phyloP scores from a whole-genome alignment of 1,140 invertebrate genomes.

The Cheumatopsyche charites region DNA sequence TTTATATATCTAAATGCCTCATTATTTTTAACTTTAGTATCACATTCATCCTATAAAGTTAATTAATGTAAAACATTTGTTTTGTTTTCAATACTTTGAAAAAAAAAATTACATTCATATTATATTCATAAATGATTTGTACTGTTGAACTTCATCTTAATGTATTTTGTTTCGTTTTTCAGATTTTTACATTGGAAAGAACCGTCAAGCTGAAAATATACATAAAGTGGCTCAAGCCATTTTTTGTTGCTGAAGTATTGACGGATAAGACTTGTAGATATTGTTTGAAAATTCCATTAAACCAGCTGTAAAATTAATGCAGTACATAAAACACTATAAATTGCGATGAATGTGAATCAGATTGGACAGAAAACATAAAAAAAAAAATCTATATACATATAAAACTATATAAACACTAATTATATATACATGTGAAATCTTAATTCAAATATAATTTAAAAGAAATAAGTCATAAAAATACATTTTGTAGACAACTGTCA shows the following conservation, averaged over 20 bases:
- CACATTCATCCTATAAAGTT: no score
- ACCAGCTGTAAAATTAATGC: conserved; percentile 34
- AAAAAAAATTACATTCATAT: no score
- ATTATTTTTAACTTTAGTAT: no score
- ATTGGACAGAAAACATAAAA: conserved; percentile 35
- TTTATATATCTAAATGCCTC: no score
- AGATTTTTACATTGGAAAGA: conserved; percentile 29
- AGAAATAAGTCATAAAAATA: conserved; percentile 42
- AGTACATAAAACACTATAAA: conserved; percentile 26
- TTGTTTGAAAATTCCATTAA: conserved; percentile 44
- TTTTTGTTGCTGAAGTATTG: conserved; percentile 31
- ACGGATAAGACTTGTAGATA: conserved; percentile 47
- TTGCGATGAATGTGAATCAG: conserved; percentile 32
- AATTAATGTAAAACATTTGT: no score
- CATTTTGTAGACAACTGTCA: conserved; percentile 41
- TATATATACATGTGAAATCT: conserved; percentile 45
- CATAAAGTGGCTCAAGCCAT: conserved; percentile 9
- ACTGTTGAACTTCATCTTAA: neutral
- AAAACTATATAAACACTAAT: conserved; percentile 12
- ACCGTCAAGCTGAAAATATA: conserved; percentile 32
- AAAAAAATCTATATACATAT: conserved; percentile 21
- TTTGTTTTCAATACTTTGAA: no score
- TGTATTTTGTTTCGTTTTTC: conserved; percentile 8
- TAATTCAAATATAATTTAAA: conserved; percentile 43
- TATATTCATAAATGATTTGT: no score